A percentile compares a stretch with the other conserved stretches of the same genome.
Evolutionary conservation across 2,113 vertebrate genomes (phyloP).

Genomic region (Trinectes maculatus): DNA sequence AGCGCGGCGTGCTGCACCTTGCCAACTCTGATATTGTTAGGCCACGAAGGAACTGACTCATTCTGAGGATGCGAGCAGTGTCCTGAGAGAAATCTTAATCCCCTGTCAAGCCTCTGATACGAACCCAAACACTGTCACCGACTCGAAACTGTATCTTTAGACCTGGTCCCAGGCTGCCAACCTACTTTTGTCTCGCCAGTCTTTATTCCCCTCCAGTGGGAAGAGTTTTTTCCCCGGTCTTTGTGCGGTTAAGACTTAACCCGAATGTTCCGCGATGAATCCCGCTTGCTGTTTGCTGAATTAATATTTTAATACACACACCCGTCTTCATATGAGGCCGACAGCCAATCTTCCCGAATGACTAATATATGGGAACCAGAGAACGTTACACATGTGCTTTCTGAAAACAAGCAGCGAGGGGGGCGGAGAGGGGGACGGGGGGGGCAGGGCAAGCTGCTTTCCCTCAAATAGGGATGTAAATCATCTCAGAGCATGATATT

Average conservation of each 20-base stretch:
- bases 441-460: constrained; percentile 41
- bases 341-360: constrained; percentile 60
- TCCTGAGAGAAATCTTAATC: constrained; percentile 73
- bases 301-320: constrained; percentile 74
- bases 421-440: constrained; percentile 11
- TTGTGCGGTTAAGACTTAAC: constrained; percentile 77
- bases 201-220: constrained; percentile 84
- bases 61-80: constrained; percentile 64
- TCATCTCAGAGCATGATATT: constrained; percentile 65
- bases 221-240: constrained; percentile 83
- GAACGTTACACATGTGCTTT: constrained; percentile 58
- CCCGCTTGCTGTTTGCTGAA: constrained; percentile 57
- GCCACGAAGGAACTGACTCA: constrained; percentile 37
- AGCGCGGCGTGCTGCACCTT: constrained; percentile 61
- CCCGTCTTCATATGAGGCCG: constrained; percentile 55
- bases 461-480: constrained; percentile 71
- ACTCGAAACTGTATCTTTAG: constrained; percentile 60
- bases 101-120: constrained; percentile 68
- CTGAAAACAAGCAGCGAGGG: constrained; percentile 44
- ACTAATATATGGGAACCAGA: constrained; percentile 60
- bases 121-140: constrained; percentile 63
- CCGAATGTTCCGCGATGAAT: constrained; percentile 33
- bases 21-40: constrained; percentile 66
- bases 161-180: constrained; percentile 30
- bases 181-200: constrained; percentile 82